Base-by-base conservation (phyloP, 2,113 vertebrate genomes). In the Rhinopomastus cyanomelas region DNA sequence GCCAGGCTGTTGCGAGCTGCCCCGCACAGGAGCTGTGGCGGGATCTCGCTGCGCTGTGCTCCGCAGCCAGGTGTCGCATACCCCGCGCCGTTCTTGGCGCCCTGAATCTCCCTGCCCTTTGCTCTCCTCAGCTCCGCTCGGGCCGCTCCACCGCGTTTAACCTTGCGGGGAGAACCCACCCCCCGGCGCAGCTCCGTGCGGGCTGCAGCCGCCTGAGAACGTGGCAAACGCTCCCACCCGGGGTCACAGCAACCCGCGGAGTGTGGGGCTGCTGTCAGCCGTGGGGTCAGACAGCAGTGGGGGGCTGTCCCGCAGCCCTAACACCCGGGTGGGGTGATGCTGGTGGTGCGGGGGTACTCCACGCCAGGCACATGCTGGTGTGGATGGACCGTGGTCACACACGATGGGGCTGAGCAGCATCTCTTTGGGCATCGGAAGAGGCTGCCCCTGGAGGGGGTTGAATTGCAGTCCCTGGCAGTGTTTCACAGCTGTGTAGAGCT, bases 171-270 rank as follows among this genome's bases (percentile, higher is more conserved):
- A 30, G 52, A 52, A 23, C 51, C 27, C 3, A 0, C 16, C 8
- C 1, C 9, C 53, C 3, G 6, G 8, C 23, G 5, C 39, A 0
- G 75, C 3, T 49, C 56, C 52, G 52, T 19, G 67, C 6, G 13
- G 71, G 81, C 48, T 44, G 27, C 16, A 6, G 0, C 9, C 18
- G 5, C 39, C 37, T 3, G 27, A 27, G 57, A 21, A 6, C 16
- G 0, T 29, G 53, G 34, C 32, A 16, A 5, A 0, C 9, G 44
- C 27, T 52, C 7, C 37, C 5, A 1, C 55, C 2, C 0, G 1
- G 66, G 29, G 59, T 34, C 6, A 10, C 14, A 3, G 10, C 29
- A n/a, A 0, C 46, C 82, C 56, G 4, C 0, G 13, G 62, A 48
- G 30, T 27, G 27, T 6, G 22, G n/a, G 55, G 8, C 2, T 2